Conservation (phyloP, 2,797 vertebrate species). For the Iguana delicatissima region DNA sequence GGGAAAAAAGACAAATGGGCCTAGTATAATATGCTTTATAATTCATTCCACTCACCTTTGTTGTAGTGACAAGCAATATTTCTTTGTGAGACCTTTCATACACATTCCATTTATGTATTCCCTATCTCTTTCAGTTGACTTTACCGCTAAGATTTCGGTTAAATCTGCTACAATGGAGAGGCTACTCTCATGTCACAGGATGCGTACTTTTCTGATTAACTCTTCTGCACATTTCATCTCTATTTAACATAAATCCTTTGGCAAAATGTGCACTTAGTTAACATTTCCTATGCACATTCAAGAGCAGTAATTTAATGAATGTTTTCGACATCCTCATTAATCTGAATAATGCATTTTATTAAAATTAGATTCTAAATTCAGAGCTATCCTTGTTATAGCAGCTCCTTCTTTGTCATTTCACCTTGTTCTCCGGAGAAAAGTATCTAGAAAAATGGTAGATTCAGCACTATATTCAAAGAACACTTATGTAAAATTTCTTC, state of each 20-base stretch:
- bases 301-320: constrained; percentile 60
- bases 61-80: not conserved
- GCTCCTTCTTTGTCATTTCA: constrained; percentile 45
- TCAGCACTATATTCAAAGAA: not conserved
- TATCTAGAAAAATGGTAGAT: not conserved
- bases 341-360: constrained; percentile 61
- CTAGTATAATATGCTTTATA: not conserved
- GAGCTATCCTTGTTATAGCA: not conserved
- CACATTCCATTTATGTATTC: not conserved
- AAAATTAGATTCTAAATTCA: constrained; percentile 56
- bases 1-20: not conserved
- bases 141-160: constrained; percentile 4
- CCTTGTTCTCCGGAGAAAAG: constrained; percentile 9
- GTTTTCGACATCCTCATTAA: constrained; percentile 56
- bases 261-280: constrained; percentile 38
- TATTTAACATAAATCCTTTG: constrained; percentile 41
- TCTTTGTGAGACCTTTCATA: not conserved
- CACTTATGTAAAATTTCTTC: not conserved
- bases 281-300: constrained; percentile 54
- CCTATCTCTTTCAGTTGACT: constrained; percentile 4
- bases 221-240: not conserved
- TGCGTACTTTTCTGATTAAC: not conserved
- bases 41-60: not conserved
- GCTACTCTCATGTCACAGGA: not conserved
- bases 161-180: not conserved